Evolutionary conservation across 2,113 vertebrate genomes (phyloP), one percentile per base, ranked within the genome.

Genomic region (Anarrhichthys ocellatus): DNA sequence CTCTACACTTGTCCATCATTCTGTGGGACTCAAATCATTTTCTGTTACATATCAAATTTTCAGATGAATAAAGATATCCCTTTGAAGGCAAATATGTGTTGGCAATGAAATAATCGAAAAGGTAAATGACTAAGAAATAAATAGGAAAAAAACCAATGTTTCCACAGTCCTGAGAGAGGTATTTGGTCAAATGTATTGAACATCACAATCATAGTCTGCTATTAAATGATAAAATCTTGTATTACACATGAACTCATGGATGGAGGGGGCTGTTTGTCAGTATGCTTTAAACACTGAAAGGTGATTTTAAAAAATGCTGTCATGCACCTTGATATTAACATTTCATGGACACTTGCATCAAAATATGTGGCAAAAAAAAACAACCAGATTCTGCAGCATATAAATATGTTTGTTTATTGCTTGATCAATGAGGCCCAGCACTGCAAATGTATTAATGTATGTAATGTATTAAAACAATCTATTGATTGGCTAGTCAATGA

Each of bases 1-100:
- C 95, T 95, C 93, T 95, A 94, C 84, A 87, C 62, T 82, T 89
- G 78, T 81, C 95, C 92, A 92, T 95, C 95, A 94, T 91, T 89
- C 89, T 91, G 92, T 93, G 95, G 92, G 96, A 85, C 78, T 91
- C 94, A 96, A 96, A 95, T 97, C 92, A 91, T 93, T 95, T 94
- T 88, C 46, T 81, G 68, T 92, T 18, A 85, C 83, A 88, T 93
- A 91, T 87, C 94, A 88, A 88, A 89, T 82, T 73, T 76, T 73
- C 72, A 79, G 77, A 78, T 84, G 82, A 78, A 88, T 90, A 84
- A 92, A 87, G 79, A 71, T 82, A 73, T 78, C 76, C 76, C 88
- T 87, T 90, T 72, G 70, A 94, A 95, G 91, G 92, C 88, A 89
- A 92, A 92, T 63, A 34, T 78, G 70, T 80, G 79, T 76, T 36